These are phyloP conservation scores for Empidonax alnorum DNA, from an alignment of 2,113 vertebrate species.

Conservation along the genomic window DNA sequence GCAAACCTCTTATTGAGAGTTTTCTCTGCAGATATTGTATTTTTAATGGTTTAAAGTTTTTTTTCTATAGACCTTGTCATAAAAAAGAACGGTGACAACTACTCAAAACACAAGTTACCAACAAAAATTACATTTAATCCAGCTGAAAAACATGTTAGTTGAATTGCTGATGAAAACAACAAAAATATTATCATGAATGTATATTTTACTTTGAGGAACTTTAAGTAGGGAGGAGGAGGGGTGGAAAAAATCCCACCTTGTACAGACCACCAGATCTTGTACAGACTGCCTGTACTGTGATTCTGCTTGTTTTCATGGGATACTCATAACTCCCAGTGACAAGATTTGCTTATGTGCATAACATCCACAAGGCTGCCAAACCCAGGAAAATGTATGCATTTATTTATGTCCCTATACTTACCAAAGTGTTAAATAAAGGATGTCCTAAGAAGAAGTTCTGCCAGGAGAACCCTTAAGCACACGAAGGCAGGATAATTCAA, in stretches of 20 bases:
- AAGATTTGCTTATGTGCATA: not conserved
- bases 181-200: not conserved
- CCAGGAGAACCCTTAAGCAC: not conserved
- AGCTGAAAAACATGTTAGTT: not conserved
- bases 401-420: not conserved
- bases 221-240: not conserved
- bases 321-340: not conserved
- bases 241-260: not conserved
- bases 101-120: not conserved
- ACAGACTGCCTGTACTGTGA: not conserved
- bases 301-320: not conserved
- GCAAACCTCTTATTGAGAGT: not conserved
- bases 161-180: not conserved
- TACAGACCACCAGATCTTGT: not conserved
- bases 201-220: not conserved
- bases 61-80: not conserved
- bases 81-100: not conserved
- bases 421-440: not conserved
- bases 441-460: not conserved
- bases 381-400: not conserved
- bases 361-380: not conserved
- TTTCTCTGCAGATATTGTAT: not conserved
- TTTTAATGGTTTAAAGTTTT: not conserved
- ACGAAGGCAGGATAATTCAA: not conserved
- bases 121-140: not conserved